Evolutionary conservation across 2,113 vertebrate genomes (phyloP), one percentile per base, ranked within the genome.

Genomic region (Tychaedon coryphoeus): DNA sequence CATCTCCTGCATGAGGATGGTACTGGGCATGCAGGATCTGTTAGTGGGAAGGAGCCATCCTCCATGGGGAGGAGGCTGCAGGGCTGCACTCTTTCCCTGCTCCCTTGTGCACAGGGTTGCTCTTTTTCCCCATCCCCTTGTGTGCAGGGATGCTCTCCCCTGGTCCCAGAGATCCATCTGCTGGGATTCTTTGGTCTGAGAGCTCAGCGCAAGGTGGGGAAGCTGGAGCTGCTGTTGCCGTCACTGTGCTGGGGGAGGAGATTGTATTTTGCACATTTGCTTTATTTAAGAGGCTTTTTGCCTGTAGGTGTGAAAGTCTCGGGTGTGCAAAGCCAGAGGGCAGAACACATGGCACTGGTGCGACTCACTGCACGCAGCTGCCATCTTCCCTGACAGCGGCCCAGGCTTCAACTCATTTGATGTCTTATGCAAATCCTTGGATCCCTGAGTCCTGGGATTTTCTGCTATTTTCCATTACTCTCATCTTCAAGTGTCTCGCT

Each of bases 351-450:
- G 90, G 94, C 79, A 28, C 86, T 58, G 78, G 75, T 76, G 92
- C 1, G 4, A 85, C 88, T 40, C 2, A 1, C n/a, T 28, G 69
- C 57, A 10, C 2, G 1, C 50, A 90, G 88, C 88, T 72, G 92
- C 94, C 43, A 0, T 14, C 40, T 90, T 85, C 93, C 93, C 85
- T 20, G 77, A 57, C 60, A n/a, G 91, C 42, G 48, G 88, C 91
- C 82, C 75, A 14, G 88, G 45, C 82, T 95, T 86, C 95, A 34
- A 70, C 64, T 86, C 83, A 80, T 97, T 90, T 97, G 96, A 97
- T 92, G 94, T 92, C 92, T 97, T 95, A 96, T 95, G 92, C 92
- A 96, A 97, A 97, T 93, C 95, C 92, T 74, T 12, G 42, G 67
- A 92, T 96, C 69, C 67, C 64, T 0, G 34, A 94, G 92, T 88